phyloP scores from a whole-genome alignment of 2,888 invertebrate genomes.

The Chrysina gloriosa region DNA sequence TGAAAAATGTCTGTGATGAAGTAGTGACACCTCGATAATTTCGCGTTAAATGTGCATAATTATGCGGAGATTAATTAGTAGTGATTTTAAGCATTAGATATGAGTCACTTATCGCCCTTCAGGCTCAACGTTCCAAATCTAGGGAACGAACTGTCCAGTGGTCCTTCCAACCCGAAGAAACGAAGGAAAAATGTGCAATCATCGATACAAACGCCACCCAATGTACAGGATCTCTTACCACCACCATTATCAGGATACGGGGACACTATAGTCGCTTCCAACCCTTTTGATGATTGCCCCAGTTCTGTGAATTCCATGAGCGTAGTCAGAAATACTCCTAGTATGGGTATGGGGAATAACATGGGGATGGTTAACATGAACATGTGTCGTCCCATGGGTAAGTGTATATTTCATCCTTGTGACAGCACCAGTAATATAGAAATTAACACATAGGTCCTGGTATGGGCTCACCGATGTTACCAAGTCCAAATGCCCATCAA shows the following conservation, averaged over 20 bases:
- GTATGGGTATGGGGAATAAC: constrained; percentile 61
- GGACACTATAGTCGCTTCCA: constrained; percentile 93
- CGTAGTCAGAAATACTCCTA: constrained; percentile 58
- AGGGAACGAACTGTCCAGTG: constrained; percentile 68
- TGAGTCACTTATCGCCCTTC: constrained; percentile 65
- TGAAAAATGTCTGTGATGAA: constrained; percentile 16
- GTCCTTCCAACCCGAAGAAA: constrained; percentile 88
- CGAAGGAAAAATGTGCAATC: constrained; percentile 83
- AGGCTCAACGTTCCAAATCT: constrained; percentile 63
- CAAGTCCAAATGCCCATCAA: constrained; percentile 63
- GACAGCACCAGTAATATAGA: not conserved
- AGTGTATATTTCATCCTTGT: constrained; percentile 35
- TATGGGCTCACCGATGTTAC: constrained; percentile 63
- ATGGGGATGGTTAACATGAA: constrained; percentile 72
- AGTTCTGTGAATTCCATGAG: constrained; percentile 63
- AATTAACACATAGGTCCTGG: constrained; percentile 33
- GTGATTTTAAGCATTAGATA: constrained; percentile 43
- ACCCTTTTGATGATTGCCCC: constrained; percentile 94
- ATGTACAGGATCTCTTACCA: constrained; percentile 83
- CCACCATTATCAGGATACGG: constrained; percentile 91
- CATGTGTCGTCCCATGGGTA: constrained; percentile 75
- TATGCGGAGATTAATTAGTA: constrained; percentile 19
- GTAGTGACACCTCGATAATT: constrained; percentile 11
- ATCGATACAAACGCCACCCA: constrained; percentile 75
- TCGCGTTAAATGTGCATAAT: constrained; percentile 23